A percentile compares a stretch with the other conserved stretches of the same genome.
These are phyloP conservation scores for Heliconius erato DNA, from an alignment of 2,888 invertebrate species.

Conservation along the genomic window DNA sequence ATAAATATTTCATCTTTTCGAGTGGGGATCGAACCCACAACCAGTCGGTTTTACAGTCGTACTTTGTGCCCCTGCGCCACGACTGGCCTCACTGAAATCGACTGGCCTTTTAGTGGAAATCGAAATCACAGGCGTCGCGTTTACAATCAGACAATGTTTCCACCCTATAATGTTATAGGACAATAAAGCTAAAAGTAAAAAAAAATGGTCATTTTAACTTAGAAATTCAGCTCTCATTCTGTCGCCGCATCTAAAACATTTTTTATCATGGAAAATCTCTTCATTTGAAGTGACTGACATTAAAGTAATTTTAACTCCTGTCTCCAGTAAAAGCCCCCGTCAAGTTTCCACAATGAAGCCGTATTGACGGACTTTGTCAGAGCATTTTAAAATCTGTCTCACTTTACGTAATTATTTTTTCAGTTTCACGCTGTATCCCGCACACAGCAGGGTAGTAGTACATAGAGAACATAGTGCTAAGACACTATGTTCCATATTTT, in stretches of 20 bases:
- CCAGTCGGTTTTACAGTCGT: no score
- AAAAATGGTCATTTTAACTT: constrained; percentile 9
- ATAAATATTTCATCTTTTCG: no score
- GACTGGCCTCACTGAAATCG: no score
- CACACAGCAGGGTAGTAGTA: no score
- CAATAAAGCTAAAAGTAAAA: background rate
- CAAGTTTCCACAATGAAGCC: constrained; percentile 36
- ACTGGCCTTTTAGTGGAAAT: no score
- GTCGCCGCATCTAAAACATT: constrained; percentile 26
- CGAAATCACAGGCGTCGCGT: background rate
- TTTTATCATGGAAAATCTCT: constrained; percentile 32
- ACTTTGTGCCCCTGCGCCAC: no score
- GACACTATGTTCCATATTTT: no score
- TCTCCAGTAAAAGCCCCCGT: constrained; percentile 47
- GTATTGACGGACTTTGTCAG: constrained; percentile 41
- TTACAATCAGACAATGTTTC: background rate
- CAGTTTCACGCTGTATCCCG: no score
- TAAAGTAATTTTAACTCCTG: constrained; percentile 48
- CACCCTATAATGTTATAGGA: background rate
- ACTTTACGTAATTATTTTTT: background rate
- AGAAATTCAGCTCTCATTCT: constrained; percentile 19
- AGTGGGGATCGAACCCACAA: no score
- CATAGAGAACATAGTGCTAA: no score
- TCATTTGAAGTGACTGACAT: constrained; percentile 47
- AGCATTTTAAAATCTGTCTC: constrained; percentile 27